Evolutionary conservation across 2,113 vertebrate genomes (phyloP), one percentile per base, ranked within the genome.

Genomic region (Sylvia atricapilla): DNA sequence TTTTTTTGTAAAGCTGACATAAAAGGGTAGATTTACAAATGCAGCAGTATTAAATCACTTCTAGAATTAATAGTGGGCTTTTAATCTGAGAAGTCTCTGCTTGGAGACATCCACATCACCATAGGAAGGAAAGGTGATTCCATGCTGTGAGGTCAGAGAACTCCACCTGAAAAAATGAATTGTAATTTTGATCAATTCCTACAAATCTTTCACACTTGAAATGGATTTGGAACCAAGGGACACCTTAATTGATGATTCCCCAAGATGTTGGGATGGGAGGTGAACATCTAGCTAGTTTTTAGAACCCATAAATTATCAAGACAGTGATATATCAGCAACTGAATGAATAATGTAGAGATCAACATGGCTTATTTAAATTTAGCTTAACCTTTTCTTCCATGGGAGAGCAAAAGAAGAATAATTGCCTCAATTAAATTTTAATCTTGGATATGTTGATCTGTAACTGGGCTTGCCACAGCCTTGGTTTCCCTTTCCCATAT

Each of bases 351-450:
- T 97, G 95, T 81, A 96, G 89, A 91, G 94, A 97, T 96, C 96
- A 97, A 97, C 94, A 94, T 58, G 58, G 93, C 91, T 97, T 97
- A 96, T 97, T 98, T 97, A 97, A 97, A 97, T 97, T 96, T 97
- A 96, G 91, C 89, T 96, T 97, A 98, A 98, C 97, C 97, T 98
- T 97, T 97, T 94, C 95, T 97, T 97, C 95, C 52, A 46, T 94
- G 84, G 89, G 76, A 95, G 44, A 96, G 92, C 7, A 41, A 90
- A 88, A 94, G 94, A 97, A 97, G 96, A 98, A 97, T 96, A 97
- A 98, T 97, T 96, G 93, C 91, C 88, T 97, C 94, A 97, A 97
- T 97, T 97, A 97, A 96, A 96, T 89, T 96, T 97, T 97, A 97
- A 96, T 97, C 97, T 97, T 94, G 87, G 94, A 94, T 97, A 98